Evolutionary conservation across 1,140 invertebrate species (phyloP), one percentile per base, ranked within the genome.

Genomic region (Bactericera cockerelli): DNA sequence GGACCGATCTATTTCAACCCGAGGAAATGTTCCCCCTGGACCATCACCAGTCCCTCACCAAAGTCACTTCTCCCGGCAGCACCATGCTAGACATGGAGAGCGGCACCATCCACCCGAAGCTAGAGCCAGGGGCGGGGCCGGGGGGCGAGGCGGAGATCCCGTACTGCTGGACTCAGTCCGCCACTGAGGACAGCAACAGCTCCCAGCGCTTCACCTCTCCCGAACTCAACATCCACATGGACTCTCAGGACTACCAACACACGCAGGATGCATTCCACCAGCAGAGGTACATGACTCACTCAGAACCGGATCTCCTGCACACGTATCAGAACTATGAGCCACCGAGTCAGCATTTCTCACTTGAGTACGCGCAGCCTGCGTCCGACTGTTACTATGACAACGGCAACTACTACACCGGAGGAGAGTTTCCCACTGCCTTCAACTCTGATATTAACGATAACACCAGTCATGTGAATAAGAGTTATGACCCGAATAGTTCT

Each of bases 11-110:
- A n/a, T 85, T 86, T 66, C 82, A 85, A 64, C 82, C 83, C 0
- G 82, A 86, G 66, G 82, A 86, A 69, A 84, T 86, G 54, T 87
- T 86, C 66, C 83, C 86, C 67, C 66, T 86, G 33, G 42, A 49
- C 19, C 42, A 49, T 19, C 42, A 49, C 8, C 83, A 85, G 66
- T 82, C 83, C 0, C 73, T 85, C n/a, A 73, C 81, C 63, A 71
- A 79, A 0, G 55, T 49, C 11, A 21, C 22, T 14, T 14, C 31
- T 11, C 56, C 58, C 2, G 13, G 49, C 22, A 77, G 82, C 0
- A 84, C 81, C 0, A 73, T 87, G 16, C 74, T 84, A 0, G 83
- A 86, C 62, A 71, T 86, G 0, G 80, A 79, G 0, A 85, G 81
- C 65, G 81, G 81, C 0, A 73, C 75, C 2, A 78, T 70, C 0